phyloP scores from a whole-genome alignment of 2,113 vertebrate genomes.

The Echinops telfairi region DNA sequence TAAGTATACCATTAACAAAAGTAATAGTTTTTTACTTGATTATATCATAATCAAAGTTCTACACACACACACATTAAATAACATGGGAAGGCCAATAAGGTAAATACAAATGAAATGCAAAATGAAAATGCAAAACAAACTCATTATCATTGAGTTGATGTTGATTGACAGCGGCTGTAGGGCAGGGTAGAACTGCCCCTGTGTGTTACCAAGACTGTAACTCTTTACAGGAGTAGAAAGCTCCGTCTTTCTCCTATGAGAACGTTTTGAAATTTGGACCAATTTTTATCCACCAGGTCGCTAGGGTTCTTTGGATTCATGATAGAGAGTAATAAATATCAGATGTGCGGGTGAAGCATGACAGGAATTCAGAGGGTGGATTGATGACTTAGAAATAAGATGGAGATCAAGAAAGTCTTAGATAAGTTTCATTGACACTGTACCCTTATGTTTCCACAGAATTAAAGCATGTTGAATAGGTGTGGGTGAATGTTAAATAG shows the following conservation, averaged over 20 bases:
- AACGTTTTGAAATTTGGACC: no score
- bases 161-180: no score
- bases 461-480: not conserved
- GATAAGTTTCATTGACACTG: not conserved
- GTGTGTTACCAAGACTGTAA: no score
- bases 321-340: not conserved
- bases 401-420: not conserved
- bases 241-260: no score
- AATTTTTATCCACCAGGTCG: no score
- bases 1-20: slow-evolving; percentile 46
- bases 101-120: not conserved
- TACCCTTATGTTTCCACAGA: not conserved
- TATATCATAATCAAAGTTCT: not conserved
- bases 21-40: slow-evolving; percentile 47
- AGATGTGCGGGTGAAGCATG: not conserved
- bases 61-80: not conserved
- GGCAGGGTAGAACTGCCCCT: no score
- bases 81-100: not conserved
- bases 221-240: no score
- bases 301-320: not conserved
- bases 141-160: no score
- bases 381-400: not conserved
- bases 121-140: no score
- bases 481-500: not conserved
- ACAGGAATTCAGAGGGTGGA: not conserved